These are phyloP conservation scores for Austrofundulus limnaeus DNA, from an alignment of 2,113 vertebrate species.

Conservation along the genomic window DNA sequence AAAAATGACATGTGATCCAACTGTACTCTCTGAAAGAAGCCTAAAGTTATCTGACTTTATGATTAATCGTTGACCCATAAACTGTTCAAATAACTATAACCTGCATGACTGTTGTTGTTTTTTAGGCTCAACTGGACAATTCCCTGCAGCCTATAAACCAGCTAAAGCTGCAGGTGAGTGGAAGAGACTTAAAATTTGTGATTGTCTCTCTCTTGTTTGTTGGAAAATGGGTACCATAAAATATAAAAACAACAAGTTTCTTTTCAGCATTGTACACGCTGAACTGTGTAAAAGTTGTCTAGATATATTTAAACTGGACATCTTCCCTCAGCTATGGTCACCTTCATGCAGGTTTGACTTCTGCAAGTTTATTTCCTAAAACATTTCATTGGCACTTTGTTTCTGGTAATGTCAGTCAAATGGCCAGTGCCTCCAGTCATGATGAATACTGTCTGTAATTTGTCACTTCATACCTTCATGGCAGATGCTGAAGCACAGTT, in stretches of 20 bases:
- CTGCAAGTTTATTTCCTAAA: too few relatives aligned
- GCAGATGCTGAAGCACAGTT: conserved; percentile 22
- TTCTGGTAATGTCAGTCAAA: not conserved
- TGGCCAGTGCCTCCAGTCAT: not conserved
- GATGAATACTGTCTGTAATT: conserved; percentile 17
- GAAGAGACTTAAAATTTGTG: conserved; percentile 22
- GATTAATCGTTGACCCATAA: not conserved
- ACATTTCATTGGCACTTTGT: not conserved
- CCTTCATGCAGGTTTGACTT: not conserved
- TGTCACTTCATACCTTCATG: conserved; percentile 42
- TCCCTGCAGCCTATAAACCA: conserved; percentile 74
- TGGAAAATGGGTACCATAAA: not conserved
- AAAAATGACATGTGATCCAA: too few relatives aligned
- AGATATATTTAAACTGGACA: not conserved
- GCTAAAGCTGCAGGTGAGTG: conserved; percentile 77
- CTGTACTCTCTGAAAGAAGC: too few relatives aligned
- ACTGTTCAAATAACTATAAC: conserved; percentile 27
- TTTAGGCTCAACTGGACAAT: conserved; percentile 65
- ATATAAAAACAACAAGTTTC: not conserved
- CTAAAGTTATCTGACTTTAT: too few relatives aligned
- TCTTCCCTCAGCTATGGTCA: not conserved
- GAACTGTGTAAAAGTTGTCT: not conserved
- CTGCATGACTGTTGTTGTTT: conserved; percentile 51
- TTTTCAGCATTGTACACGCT: not conserved
- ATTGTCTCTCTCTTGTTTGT: conserved; percentile 25